These are phyloP conservation scores for Sitta carolinensis DNA, from an alignment of 2,797 vertebrate genomes.

Conservation along the genomic window DNA sequence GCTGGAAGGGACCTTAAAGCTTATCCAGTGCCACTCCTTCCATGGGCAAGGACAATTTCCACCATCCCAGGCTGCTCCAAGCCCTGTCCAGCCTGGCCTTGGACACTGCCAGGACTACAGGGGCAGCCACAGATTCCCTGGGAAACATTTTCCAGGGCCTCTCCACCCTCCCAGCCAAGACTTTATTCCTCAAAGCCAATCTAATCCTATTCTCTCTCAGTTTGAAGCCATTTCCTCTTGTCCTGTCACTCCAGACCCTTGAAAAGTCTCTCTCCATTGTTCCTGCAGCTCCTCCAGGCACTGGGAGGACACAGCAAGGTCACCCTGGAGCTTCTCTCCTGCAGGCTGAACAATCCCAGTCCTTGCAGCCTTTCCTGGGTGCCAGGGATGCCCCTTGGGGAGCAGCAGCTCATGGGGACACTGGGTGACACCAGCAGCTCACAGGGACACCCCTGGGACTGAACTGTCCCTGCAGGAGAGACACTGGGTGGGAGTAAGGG, in stretches of 20 bases:
- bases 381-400: neutral
- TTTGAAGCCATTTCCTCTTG: neutral
- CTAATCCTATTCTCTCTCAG: neutral
- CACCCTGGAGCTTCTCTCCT: neutral
- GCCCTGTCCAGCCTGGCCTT: accelerated
- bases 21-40: neutral
- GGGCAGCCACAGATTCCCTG: neutral
- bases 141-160: neutral
- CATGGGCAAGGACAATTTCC: neutral
- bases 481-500: neutral
- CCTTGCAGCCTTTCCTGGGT: neutral
- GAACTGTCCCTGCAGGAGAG: neutral
- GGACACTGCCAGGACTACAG: neutral
- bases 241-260: neutral
- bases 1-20: neutral
- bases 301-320: neutral
- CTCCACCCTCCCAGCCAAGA: neutral
- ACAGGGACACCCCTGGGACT: accelerated
- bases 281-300: neutral
- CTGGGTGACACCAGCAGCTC: neutral
- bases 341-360: neutral
- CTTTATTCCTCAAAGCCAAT: neutral
- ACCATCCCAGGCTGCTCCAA: accelerated
- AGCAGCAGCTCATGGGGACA: neutral
- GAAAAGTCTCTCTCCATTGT: neutral